Evolutionary conservation across 2,797 vertebrate species (phyloP).

Genomic region (Crypturellus tataupa): DNA sequence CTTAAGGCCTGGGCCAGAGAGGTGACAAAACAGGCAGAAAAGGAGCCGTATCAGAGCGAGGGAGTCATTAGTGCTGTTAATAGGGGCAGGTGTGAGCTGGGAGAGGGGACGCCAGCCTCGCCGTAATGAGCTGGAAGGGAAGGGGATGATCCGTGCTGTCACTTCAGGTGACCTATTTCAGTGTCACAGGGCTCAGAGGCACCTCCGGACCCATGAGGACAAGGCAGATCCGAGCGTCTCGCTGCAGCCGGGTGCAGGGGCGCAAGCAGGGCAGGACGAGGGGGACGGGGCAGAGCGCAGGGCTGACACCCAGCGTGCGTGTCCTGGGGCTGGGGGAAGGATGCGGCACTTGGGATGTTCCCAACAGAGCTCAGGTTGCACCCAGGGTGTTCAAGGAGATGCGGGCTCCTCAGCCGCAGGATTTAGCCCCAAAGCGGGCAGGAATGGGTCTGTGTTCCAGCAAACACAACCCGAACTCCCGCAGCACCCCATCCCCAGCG

Average conservation of each 20-base stretch:
- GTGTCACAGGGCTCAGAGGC: background rate
- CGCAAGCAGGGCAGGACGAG: background rate
- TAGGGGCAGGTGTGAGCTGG: slow-evolving; percentile 10
- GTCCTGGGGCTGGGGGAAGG: background rate
- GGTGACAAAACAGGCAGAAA: slow-evolving; percentile 54
- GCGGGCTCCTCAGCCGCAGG: background rate
- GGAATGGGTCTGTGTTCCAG: background rate
- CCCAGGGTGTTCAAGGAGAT: background rate
- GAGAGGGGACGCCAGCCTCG: background rate
- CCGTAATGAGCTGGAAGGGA: slow-evolving; percentile 55
- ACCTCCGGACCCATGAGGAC: background rate
- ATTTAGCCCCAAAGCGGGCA: accelerated
- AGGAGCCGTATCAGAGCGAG: slow-evolving; percentile 34
- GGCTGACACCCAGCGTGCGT: background rate
- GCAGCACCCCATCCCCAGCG: background rate
- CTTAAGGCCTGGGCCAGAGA: slow-evolving; percentile 54
- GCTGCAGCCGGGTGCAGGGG: background rate
- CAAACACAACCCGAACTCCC: background rate
- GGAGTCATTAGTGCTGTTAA: slow-evolving; percentile 53
- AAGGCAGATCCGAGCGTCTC: background rate
- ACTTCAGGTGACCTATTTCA: slow-evolving; percentile 52
- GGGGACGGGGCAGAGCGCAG: background rate
- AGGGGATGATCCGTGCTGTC: slow-evolving; percentile 3
- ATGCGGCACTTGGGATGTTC: background rate
- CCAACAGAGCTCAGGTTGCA: no score